Conservation (phyloP, 2,888 invertebrate species). For the Barypeithes pellucidus region DNA sequence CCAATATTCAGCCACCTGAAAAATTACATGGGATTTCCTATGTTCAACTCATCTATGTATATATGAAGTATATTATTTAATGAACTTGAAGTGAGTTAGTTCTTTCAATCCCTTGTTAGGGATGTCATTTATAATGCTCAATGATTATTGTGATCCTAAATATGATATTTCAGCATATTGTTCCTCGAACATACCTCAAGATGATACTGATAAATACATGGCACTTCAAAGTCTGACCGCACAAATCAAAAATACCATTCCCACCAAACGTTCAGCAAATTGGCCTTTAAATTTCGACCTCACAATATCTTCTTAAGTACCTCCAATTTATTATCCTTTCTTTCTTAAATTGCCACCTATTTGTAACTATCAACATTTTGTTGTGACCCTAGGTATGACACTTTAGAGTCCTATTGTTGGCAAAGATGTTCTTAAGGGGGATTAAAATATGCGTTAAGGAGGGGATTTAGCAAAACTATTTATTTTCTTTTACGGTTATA, state of each 20-base stretch:
- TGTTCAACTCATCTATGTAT: no score
- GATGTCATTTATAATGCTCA: no score
- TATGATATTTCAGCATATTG: neutral
- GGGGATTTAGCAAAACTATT: no score
- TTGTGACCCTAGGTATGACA: slow-evolving; percentile 6
- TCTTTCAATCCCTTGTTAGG: no score
- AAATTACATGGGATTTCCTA: no score
- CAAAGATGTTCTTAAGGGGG: neutral
- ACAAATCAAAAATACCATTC: slow-evolving; percentile 38
- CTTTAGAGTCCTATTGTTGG: neutral
- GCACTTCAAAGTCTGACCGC: slow-evolving; percentile 25
- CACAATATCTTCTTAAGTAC: slow-evolving; percentile 61
- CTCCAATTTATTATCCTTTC: slow-evolving; percentile 69
- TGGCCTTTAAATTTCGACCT: slow-evolving; percentile 40
- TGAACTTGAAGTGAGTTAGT: no score
- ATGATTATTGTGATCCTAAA: neutral
- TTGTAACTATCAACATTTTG: slow-evolving; percentile 61
- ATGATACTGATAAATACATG: slow-evolving; percentile 2
- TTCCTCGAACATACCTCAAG: neutral
- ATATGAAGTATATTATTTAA: no score
- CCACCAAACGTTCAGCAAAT: slow-evolving; percentile 31
- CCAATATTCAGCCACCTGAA: no score
- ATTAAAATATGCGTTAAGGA: neutral
- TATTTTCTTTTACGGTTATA: no score
- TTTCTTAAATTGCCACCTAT: slow-evolving; percentile 65